These are phyloP conservation scores for Neomonachus schauinslandi DNA, from an alignment of 2,113 vertebrate genomes.

Conservation along the genomic window DNA sequence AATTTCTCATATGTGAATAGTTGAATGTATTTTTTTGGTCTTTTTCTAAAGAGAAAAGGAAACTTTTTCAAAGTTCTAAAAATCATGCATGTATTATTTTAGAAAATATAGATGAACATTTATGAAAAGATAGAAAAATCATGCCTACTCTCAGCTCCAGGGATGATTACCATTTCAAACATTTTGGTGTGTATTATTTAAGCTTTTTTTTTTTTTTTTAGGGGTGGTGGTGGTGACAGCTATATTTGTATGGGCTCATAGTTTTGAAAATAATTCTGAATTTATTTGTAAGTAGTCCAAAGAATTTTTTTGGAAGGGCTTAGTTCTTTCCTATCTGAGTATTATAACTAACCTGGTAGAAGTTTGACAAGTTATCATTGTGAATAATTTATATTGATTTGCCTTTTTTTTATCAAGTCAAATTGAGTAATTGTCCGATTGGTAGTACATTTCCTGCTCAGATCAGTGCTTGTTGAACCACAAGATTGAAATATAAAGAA, in stretches of 20 bases:
- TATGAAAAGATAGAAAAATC: neutral
- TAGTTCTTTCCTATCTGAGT: neutral
- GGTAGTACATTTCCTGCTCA: neutral
- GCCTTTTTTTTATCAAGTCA: neutral
- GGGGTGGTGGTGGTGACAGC: neutral
- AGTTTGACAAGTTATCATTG: neutral
- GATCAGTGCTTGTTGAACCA: neutral
- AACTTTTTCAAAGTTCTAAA: neutral
- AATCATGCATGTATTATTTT: neutral
- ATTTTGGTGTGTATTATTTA: constrained; percentile 28
- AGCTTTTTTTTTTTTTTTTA: neutral
- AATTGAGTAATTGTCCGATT: neutral
- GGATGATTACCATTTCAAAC: neutral
- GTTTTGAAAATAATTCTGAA: constrained; percentile 50
- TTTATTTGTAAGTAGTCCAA: constrained; percentile 33
- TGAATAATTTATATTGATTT: constrained; percentile 38
- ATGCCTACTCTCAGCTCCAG: neutral
- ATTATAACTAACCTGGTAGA: neutral
- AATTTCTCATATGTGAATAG: neutral
- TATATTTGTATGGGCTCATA: neutral
- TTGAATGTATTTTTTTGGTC: neutral
- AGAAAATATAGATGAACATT: neutral
- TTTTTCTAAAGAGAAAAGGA: neutral
- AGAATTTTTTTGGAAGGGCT: neutral
- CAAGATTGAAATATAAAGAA: neutral